Base-by-base conservation (phyloP, 1,140 invertebrate species). In the Pseudachorutes palmiensis region DNA sequence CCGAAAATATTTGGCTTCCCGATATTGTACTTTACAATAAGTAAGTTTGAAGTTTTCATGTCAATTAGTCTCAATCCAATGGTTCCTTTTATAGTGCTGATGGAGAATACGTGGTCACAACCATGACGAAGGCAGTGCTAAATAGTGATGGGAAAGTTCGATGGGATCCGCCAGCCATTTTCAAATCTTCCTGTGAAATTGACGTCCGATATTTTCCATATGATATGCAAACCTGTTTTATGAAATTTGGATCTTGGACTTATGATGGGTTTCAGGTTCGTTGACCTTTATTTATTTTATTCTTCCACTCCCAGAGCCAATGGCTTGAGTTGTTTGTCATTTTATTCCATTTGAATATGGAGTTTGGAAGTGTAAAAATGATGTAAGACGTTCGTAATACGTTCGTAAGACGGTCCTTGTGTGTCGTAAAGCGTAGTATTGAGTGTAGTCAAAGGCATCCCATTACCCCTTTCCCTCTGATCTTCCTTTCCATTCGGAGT, bases 1-100 rank as follows among this genome's bases (percentile, higher is more conserved):
- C 90, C 5, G 91, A 94, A 79, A 90, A 93, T 77, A 93, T 94
- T 75, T 94, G 92, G 92, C 81, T 95, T 48, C 95, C 95, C 19
- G 94, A 97, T 79, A 93, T 96, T 74, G 92, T 97, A 19, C 84
- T 97, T n/a, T 97, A 95, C 78, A 97, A 97, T 82, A 97, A 97
- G 82, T 84, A 66, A 79, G 78, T 76, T 49, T 26, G 60, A 45
- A 59, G 65, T 26, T 33, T 60, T 24, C 48, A 22, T 24, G n/a
- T 64, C 57, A 5, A 16, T 26, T 41, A 49, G 2, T 30, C 9
- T 26, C 26, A 26, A 59, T 16, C 2, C 22, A 68, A 62, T 58
- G 41, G 12, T 65, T 57, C 66, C 26, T 41, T 70, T 72, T 78
- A 65, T 77, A 95, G 92, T 78, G 95, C 95, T 66, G 95, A 98